Conservation (phyloP, 2,888 invertebrate genomes). For the Resseliella maxima region DNA sequence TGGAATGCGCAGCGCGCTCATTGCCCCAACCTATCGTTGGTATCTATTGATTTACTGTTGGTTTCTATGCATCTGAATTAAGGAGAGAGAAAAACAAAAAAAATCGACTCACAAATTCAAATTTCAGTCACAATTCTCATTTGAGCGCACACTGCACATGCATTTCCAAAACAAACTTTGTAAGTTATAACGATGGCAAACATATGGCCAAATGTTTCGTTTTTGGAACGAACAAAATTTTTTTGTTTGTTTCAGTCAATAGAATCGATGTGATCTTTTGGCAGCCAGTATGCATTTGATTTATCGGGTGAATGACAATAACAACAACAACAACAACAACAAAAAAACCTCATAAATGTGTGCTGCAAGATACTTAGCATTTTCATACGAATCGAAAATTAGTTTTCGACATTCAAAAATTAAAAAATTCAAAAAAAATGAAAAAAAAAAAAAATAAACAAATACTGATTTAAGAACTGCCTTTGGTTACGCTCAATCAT, state of each 20-base stretch:
- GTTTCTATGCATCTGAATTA: not conserved
- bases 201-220: not conserved
- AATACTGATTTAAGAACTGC: not conserved
- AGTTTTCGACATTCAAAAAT: not conserved
- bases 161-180: not conserved
- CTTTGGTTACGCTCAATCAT: not conserved
- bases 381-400: not conserved
- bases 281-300: slow-evolving; percentile 26
- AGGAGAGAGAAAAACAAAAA: too few relatives aligned
- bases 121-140: not conserved
- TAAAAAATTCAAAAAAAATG: too few relatives aligned
- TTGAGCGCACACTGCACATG: not conserved
- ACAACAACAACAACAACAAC: not conserved
- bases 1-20: not conserved
- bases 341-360: not conserved
- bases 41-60: not conserved
- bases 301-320: slow-evolving; percentile 13
- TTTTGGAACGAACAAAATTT: not conserved
- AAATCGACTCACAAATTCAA: not conserved
- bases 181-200: not conserved
- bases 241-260: not conserved
- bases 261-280: slow-evolving; percentile 1
- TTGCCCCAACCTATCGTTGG: not conserved
- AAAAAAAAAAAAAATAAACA: too few relatives aligned
- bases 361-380: not conserved